Percentiles rank a stretch among this genome's conserved stretches.
Evolutionary conservation across 2,113 vertebrate genomes (phyloP).

Genomic region (Penelope pileata): DNA sequence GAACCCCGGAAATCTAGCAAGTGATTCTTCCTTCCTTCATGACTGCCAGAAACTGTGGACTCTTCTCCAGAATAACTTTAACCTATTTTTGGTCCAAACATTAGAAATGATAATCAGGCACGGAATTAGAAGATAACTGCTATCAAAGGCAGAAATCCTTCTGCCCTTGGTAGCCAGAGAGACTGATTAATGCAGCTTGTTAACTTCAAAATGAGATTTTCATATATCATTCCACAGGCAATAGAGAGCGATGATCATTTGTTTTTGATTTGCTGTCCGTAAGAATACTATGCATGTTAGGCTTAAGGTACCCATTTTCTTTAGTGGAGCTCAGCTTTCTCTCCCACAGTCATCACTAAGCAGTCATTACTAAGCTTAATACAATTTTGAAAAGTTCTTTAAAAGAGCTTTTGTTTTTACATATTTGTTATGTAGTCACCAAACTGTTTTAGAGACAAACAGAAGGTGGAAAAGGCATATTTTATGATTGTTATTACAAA

Average conservation of each 20-base stretch:
- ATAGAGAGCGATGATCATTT: neutral
- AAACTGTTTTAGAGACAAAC: neutral
- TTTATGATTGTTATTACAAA: neutral
- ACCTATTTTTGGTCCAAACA: neutral
- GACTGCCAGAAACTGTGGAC: fast-evolving
- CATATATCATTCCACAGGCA: neutral
- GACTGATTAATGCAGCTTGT: neutral
- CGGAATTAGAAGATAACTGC: fast-evolving
- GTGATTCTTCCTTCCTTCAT: neutral
- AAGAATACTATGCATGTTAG: neutral
- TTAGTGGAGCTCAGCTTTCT: neutral
- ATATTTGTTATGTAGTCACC: neutral
- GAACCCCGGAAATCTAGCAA: neutral
- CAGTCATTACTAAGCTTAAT: neutral
- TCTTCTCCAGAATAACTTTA: neutral
- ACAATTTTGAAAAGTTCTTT: neutral
- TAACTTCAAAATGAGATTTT: neutral
- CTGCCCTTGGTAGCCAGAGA: neutral
- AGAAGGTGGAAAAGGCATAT: neutral
- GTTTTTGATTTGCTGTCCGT: neutral
- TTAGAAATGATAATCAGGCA: neutral
- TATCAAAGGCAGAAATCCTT: neutral
- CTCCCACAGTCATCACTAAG: neutral
- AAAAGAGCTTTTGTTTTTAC: neutral
- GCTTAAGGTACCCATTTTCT: neutral